phyloP scores from a whole-genome alignment of 1,140 invertebrate species.

The Drosophila nasuta region DNA sequence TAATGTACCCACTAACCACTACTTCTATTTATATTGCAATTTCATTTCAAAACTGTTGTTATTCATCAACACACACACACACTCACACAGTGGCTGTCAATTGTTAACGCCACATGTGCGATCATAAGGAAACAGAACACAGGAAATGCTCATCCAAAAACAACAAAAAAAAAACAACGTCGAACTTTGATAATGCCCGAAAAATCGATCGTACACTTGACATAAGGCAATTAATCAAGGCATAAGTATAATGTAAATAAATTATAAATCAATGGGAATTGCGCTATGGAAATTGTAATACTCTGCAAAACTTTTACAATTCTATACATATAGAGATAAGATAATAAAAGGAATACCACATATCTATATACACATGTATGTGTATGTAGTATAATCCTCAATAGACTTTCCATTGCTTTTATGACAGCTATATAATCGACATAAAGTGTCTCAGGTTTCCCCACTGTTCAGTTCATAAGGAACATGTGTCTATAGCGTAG shows the following conservation, averaged over 20 bases:
- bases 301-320: neutral
- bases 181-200: conserved; percentile 43
- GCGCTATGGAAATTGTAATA: neutral
- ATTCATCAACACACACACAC: neutral
- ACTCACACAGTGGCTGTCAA: conserved; percentile 11
- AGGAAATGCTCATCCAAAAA: conserved; percentile 33
- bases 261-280: conserved; percentile 27
- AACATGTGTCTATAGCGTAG: neutral
- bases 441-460: neutral
- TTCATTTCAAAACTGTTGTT: conserved; percentile 2
- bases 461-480: neutral
- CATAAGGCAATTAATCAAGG: conserved; percentile 33
- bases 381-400: neutral
- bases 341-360: neutral
- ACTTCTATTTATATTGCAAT: conserved; percentile 18
- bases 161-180: neutral
- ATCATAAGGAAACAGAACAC: conserved; percentile 41
- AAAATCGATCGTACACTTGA: conserved; percentile 28
- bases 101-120: conserved; percentile 3
- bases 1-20: neutral
- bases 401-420: neutral
- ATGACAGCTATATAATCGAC: neutral
- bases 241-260: conserved; percentile 26
- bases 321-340: neutral
- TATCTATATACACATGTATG: neutral